Evolutionary conservation across 2,888 invertebrate species (phyloP).

Genomic region (Harpalus rufipes): DNA sequence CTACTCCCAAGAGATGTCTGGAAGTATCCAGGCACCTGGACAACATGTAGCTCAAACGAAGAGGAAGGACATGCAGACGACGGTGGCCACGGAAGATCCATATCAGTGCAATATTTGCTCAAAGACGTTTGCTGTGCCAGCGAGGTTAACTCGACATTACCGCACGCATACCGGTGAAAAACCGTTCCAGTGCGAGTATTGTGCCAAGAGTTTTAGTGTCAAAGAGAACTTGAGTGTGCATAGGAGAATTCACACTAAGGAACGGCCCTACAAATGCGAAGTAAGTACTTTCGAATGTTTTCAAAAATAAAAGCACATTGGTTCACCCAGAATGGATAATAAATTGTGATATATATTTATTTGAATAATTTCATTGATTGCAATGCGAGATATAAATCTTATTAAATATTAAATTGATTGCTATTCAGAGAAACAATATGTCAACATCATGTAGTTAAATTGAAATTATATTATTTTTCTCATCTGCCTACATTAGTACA

Average conservation of each 20-base stretch:
- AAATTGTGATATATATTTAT: too few species aligned
- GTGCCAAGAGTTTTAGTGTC: slow-evolving; percentile 94
- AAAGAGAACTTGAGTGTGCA: slow-evolving; percentile 96
- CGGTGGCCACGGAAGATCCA: slow-evolving; percentile 81
- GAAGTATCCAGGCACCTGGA: slow-evolving; percentile 81
- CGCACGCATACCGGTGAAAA: slow-evolving; percentile 94
- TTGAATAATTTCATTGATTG: too few species aligned
- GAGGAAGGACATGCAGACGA: slow-evolving; percentile 72
- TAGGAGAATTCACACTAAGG: slow-evolving; percentile 93
- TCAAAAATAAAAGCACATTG: too few species aligned
- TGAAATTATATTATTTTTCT: too few species aligned
- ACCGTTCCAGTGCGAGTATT: slow-evolving; percentile 94
- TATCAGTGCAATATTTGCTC: slow-evolving; percentile 94
- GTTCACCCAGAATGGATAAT: too few species aligned
- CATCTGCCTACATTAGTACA: too few species aligned
- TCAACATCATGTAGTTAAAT: too few species aligned
- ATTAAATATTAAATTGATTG: too few species aligned
- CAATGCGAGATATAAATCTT: too few species aligned
- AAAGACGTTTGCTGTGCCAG: slow-evolving; percentile 94
- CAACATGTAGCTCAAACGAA: slow-evolving; percentile 65
- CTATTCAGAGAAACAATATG: too few species aligned
- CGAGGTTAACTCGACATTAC: slow-evolving; percentile 90
- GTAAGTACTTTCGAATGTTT: slow-evolving; percentile 75
- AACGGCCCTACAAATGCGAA: slow-evolving; percentile 93
- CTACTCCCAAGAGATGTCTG: slow-evolving; percentile 6